Percentiles rank a stretch among this genome's conserved stretches.
phyloP scores from a whole-genome alignment of 2,113 vertebrate genomes.

The Siniperca knerii region DNA sequence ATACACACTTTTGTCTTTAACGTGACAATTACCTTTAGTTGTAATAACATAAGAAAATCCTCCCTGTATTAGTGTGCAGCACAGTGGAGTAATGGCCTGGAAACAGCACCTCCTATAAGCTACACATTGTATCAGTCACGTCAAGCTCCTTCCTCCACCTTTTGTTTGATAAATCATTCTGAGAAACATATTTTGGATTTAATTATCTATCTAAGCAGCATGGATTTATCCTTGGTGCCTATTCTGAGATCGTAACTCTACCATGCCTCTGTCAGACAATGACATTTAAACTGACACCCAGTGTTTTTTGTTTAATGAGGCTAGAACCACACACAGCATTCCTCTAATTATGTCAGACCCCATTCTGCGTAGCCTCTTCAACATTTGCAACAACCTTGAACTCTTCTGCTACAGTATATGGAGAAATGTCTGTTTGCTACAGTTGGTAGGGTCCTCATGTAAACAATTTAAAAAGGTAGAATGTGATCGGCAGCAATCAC shows the following conservation, averaged over 20 bases:
- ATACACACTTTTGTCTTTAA: neutral
- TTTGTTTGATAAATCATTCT: neutral
- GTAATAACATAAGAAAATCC: neutral
- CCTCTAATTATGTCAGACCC: constrained; percentile 17
- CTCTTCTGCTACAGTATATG: neutral
- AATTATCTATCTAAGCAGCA: neutral
- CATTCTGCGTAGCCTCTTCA: constrained; percentile 18
- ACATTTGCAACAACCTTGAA: constrained; percentile 19
- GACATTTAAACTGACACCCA: constrained; percentile 28
- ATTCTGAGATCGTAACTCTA: neutral
- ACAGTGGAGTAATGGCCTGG: neutral
- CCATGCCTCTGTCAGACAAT: neutral
- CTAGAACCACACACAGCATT: constrained; percentile 17
- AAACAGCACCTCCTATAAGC: neutral
- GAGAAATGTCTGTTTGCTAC: constrained; percentile 3
- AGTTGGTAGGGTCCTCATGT: neutral
- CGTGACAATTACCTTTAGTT: neutral
- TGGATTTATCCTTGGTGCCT: neutral
- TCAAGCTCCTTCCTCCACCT: neutral
- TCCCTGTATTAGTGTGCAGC: neutral
- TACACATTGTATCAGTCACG: neutral
- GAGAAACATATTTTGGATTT: neutral
- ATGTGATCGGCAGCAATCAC: neutral
- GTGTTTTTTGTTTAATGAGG: constrained; percentile 32
- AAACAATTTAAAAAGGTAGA: neutral